phyloP scores from a whole-genome alignment of 2,888 invertebrate genomes.

The Netelia fuscicornis region DNA sequence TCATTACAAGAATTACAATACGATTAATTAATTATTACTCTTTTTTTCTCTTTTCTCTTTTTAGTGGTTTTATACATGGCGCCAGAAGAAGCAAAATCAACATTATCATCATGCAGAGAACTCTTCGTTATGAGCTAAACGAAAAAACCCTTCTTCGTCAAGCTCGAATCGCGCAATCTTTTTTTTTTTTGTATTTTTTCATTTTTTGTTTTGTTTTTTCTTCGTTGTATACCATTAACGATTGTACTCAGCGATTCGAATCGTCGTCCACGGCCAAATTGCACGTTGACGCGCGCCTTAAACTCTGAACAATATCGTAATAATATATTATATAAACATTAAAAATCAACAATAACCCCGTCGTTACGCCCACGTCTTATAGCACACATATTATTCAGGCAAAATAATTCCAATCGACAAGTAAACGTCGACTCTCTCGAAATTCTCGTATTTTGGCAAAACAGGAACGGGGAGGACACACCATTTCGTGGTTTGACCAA shows the following conservation, averaged over 20 bases:
- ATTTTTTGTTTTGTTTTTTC: conserved; percentile 17
- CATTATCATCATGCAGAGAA: conserved; percentile 23
- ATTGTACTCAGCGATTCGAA: conserved; percentile 28
- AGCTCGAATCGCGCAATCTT: conserved; percentile 36
- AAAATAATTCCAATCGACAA: conserved; percentile 15
- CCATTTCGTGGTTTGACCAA: conserved; percentile 14
- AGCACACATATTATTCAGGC: background rate
- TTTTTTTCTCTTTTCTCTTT: conserved; percentile 22
- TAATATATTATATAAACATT: conserved; percentile 69
- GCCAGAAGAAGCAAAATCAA: conserved; percentile 54
- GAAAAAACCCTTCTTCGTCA: conserved; percentile 15
- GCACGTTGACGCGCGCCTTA: conserved; percentile 62
- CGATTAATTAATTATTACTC: conserved; percentile 18
- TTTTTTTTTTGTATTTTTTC: conserved; percentile 25
- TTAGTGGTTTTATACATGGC: conserved; percentile 44
- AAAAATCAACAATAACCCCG: conserved; percentile 71
- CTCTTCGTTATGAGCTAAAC: conserved; percentile 19
- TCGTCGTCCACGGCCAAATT: conserved; percentile 28
- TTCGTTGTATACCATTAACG: conserved; percentile 54
- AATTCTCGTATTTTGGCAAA: conserved; percentile 74
- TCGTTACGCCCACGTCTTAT: conserved; percentile 17
- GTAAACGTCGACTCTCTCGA: conserved; percentile 31
- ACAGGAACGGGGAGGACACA: conserved; percentile 65
- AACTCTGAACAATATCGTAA: conserved; percentile 69
- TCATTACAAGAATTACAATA: conserved; percentile 40